A percentile compares a stretch with the other conserved stretches of the same genome.
Conservation (phyloP, 1,140 invertebrate genomes). For the Bombus polaris region DNA sequence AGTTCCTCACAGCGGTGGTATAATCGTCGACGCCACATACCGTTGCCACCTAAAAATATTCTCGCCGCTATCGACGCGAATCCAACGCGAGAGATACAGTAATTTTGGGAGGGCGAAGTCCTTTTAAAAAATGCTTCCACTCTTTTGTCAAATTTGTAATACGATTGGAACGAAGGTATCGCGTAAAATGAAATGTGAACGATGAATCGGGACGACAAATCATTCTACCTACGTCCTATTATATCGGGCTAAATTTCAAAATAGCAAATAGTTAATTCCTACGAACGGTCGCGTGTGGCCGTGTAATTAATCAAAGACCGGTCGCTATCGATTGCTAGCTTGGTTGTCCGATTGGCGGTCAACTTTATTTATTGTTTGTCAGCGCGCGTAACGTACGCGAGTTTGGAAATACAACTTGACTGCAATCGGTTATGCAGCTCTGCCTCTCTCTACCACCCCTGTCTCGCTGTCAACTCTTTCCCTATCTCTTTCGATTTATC, state of each 20-base stretch:
- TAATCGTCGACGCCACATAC: constrained; percentile 35
- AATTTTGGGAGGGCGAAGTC: too few species aligned
- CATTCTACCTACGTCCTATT: neutral
- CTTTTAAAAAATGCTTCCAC: neutral
- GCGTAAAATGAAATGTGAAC: constrained; percentile 8
- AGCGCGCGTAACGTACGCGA: constrained; percentile 36
- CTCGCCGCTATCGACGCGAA: neutral
- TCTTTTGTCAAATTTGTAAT: neutral
- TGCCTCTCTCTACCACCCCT: neutral
- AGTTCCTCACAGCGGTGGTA: constrained; percentile 53
- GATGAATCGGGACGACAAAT: neutral
- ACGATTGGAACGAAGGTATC: neutral
- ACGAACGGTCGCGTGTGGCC: constrained; percentile 23
- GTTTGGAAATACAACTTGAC: constrained; percentile 33
- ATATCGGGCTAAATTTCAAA: neutral
- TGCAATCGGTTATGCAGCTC: constrained; percentile 30
- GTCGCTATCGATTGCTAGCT: constrained; percentile 57
- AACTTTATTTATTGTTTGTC: constrained; percentile 58
- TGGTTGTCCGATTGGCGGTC: constrained; percentile 43
- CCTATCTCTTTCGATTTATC: constrained; percentile 32
- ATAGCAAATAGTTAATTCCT: constrained; percentile 50
- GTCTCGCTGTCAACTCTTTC: constrained; percentile 6
- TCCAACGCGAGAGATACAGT: neutral
- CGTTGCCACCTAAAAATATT: constrained; percentile 30
- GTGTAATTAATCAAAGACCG: constrained; percentile 56